Conservation (phyloP, 2,113 vertebrate species). For the Nothocercus julius region DNA sequence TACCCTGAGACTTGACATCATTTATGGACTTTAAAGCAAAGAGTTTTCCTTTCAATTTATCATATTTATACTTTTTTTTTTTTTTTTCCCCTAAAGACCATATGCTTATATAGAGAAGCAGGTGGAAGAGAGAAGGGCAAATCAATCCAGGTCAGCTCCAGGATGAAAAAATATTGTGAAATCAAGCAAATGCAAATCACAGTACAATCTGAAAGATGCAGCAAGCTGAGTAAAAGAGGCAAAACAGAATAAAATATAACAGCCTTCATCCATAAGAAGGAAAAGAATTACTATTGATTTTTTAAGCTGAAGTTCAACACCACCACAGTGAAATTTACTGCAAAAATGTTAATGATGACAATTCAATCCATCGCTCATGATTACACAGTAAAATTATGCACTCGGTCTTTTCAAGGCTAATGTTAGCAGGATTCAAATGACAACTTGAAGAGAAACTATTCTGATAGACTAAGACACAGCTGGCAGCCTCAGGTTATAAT, state of each 20-base stretch:
- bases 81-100: not conserved
- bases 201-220: not conserved
- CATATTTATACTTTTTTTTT: not conserved
- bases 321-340: constrained; percentile 6
- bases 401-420: not conserved
- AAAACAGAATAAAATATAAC: not conserved
- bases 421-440: not conserved
- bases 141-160: not conserved
- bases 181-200: not conserved
- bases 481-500: not conserved
- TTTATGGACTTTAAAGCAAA: not conserved
- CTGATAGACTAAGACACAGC: not conserved
- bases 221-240: not conserved
- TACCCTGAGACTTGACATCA: not conserved
- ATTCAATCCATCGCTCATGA: not conserved
- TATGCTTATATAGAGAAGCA: not conserved
- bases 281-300: not conserved
- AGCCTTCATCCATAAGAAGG: not conserved
- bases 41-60: not conserved
- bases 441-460: not conserved
- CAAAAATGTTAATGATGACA: constrained; percentile 32
- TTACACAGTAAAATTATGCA: constrained; percentile 5
- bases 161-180: not conserved
- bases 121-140: not conserved
- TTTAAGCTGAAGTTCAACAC: constrained; percentile 37